Conservation (phyloP, 2,888 invertebrate genomes). For the Bibio marci region DNA sequence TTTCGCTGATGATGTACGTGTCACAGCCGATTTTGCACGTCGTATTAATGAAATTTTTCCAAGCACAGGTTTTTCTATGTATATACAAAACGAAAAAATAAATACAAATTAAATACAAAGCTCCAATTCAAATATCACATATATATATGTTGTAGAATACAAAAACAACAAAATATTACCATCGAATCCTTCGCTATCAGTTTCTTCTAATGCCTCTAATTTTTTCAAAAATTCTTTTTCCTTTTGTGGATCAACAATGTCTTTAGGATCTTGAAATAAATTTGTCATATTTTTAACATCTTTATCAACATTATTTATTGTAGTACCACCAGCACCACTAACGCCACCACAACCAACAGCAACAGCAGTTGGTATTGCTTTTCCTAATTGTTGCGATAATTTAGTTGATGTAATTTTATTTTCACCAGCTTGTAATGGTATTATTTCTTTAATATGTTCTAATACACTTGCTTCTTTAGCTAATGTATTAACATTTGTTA, state of each 20-base stretch:
- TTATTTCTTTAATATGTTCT: slow-evolving; percentile 30
- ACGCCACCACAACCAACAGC: neutral
- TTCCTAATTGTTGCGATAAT: neutral
- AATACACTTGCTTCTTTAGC: slow-evolving; percentile 45
- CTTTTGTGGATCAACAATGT: slow-evolving; percentile 26
- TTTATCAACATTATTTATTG: neutral
- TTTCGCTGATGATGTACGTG: slow-evolving; percentile 13
- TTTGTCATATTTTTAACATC: neutral
- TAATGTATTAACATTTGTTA: slow-evolving; percentile 34
- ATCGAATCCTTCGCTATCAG: slow-evolving; percentile 23
- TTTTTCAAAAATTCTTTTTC: slow-evolving; percentile 25
- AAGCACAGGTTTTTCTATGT: slow-evolving; percentile 40
- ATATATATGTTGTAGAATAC: neutral
- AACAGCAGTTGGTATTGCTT: neutral
- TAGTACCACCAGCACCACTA: neutral
- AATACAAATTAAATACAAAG: neutral
- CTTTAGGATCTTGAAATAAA: slow-evolving; percentile 25
- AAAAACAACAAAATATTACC: slow-evolving; percentile 5
- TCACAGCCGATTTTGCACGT: slow-evolving; percentile 44
- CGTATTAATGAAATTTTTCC: slow-evolving; percentile 48
- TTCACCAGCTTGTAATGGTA: neutral
- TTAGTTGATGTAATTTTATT: neutral
- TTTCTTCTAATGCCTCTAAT: slow-evolving; percentile 25
- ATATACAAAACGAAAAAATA: slow-evolving; percentile 6
- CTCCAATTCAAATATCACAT: neutral